These are phyloP conservation scores for Melanotus villosus DNA, from an alignment of 2,888 invertebrate genomes.

Conservation along the genomic window DNA sequence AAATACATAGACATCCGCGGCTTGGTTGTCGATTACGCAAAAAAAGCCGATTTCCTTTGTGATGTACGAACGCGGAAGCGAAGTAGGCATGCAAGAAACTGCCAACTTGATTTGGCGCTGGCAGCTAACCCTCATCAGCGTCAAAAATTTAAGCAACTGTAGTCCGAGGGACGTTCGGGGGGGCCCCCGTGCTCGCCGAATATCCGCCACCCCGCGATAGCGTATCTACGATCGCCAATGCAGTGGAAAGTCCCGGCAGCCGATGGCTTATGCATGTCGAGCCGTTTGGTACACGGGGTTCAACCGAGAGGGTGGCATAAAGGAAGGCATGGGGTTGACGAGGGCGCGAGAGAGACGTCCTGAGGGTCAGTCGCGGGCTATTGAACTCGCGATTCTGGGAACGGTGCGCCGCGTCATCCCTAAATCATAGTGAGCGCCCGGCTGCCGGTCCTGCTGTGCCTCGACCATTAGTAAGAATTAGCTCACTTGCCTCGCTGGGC, in stretches of 20 bases:
- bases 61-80: slow-evolving; percentile 31
- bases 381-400: slow-evolving; percentile 65
- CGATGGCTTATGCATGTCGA: slow-evolving; percentile 54
- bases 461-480: slow-evolving; percentile 58
- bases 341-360: slow-evolving; percentile 67
- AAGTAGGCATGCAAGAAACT: slow-evolving; percentile 46
- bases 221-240: slow-evolving; percentile 57
- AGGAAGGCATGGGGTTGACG: slow-evolving; percentile 69
- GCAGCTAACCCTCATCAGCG: slow-evolving; percentile 72
- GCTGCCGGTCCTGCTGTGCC: slow-evolving; percentile 52
- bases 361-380: slow-evolving; percentile 72
- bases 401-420: slow-evolving; percentile 54
- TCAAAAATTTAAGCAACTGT: slow-evolving; percentile 73
- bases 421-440: slow-evolving; percentile 54
- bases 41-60: slow-evolving; percentile 37
- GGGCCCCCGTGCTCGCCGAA: slow-evolving; percentile 55
- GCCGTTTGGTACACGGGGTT: slow-evolving; percentile 51
- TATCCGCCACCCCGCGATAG: slow-evolving; percentile 65
- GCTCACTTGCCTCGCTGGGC: slow-evolving; percentile 50
- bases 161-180: slow-evolving; percentile 61
- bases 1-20: not conserved
- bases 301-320: slow-evolving; percentile 53
- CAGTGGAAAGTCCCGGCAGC: slow-evolving; percentile 52
- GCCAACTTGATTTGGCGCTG: slow-evolving; percentile 45
- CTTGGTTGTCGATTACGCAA: slow-evolving; percentile 12